Evolutionary conservation across 2,797 vertebrate species (phyloP).

Genomic region (Sitta carolinensis): DNA sequence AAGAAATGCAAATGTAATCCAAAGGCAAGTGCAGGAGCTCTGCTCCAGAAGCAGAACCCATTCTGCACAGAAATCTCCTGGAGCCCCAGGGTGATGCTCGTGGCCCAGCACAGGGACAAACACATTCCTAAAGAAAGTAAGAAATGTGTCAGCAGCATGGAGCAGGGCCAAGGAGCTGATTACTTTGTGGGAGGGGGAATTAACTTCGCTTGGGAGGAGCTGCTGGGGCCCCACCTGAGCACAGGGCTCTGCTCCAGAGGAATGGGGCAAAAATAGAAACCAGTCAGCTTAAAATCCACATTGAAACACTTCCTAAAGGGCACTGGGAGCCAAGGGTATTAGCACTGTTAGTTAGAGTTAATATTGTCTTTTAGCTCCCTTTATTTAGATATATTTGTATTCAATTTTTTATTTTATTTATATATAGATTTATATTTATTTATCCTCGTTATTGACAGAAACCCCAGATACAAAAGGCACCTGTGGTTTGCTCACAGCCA

Average conservation of each 20-base stretch:
- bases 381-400: no score
- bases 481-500: not conserved
- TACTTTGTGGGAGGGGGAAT: conserved; percentile 24
- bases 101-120: not conserved
- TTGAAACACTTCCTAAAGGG: no score
- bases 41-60: not conserved
- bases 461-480: not conserved
- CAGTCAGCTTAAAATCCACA: not conserved
- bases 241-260: not conserved
- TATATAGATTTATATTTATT: no score
- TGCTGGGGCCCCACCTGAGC: conserved; percentile 16
- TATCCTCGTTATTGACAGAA: not conserved
- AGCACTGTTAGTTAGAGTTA: no score
- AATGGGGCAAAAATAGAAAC: not conserved
- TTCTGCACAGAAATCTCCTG: not conserved
- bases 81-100: not conserved
- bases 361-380: no score
- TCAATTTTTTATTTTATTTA: no score
- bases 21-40: not conserved
- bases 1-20: not conserved
- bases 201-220: not conserved
- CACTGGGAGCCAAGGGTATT: no score
- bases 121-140: conserved; percentile 10
- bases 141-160: not conserved
- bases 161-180: not conserved